phyloP scores from a whole-genome alignment of 1,140 invertebrate species.

The Anadara kagoshimensis region DNA sequence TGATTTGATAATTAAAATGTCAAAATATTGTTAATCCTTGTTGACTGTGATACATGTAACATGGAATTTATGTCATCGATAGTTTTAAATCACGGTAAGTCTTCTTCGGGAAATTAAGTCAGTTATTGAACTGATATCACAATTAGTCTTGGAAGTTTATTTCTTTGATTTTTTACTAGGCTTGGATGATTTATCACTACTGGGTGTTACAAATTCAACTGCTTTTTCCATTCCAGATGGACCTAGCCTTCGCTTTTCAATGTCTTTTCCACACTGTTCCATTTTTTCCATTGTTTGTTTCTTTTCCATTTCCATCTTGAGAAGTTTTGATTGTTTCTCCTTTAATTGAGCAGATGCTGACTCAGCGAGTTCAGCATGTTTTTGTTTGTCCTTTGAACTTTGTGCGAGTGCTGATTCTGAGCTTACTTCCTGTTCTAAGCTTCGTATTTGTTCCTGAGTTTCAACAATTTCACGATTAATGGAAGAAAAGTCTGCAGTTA shows the following conservation, averaged over 20 bases:
- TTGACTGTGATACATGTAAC: not conserved
- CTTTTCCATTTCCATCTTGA: slow-evolving; percentile 53
- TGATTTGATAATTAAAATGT: not conserved
- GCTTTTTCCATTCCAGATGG: slow-evolving; percentile 3
- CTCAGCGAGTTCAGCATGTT: slow-evolving; percentile 31
- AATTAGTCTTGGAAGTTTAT: not conserved
- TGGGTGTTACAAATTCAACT: not conserved
- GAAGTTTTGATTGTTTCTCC: slow-evolving; percentile 36
- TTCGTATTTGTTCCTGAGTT: slow-evolving; percentile 46
- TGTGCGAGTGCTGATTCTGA: slow-evolving; percentile 19
- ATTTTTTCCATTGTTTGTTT: slow-evolving; percentile 44
- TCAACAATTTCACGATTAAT: slow-evolving; percentile 52
- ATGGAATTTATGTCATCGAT: not conserved
- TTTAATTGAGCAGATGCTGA: slow-evolving; percentile 30
- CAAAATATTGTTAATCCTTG: not conserved
- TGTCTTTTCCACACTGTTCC: slow-evolving; percentile 38
- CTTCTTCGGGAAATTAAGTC: not conserved
- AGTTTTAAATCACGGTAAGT: not conserved
- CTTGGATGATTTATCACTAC: not conserved
- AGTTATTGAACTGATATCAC: not conserved
- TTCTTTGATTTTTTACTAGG: slow-evolving; percentile 14
- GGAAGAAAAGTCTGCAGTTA: slow-evolving; percentile 57
- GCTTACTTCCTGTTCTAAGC: slow-evolving; percentile 42
- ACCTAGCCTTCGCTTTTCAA: slow-evolving; percentile 21
- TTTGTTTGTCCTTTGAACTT: slow-evolving; percentile 35